These are phyloP conservation scores for Drosophila quasianomalipes DNA, from an alignment of 2,888 invertebrate species.

Conservation along the genomic window DNA sequence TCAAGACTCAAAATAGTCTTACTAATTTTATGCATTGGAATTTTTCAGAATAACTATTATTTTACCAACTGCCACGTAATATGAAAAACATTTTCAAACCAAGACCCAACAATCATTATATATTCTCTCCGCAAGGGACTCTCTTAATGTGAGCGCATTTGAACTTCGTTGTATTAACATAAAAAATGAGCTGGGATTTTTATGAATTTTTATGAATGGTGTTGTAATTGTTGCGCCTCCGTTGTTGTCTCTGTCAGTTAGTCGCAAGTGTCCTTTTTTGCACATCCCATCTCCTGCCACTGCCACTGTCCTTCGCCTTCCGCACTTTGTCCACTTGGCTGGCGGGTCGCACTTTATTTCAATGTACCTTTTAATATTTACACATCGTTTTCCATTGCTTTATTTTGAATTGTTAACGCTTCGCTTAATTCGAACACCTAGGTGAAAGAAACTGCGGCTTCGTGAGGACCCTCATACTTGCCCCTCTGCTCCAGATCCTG, in stretches of 20 bases:
- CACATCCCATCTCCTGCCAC: neutral
- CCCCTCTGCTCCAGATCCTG: neutral
- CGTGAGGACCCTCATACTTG: neutral
- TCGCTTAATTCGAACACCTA: constrained; percentile 54
- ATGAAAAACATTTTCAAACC: neutral
- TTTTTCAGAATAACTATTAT: neutral
- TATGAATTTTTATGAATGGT: constrained; percentile 23
- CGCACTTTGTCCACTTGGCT: neutral
- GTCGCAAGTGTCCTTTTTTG: constrained; percentile 9
- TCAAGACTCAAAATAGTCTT: neutral
- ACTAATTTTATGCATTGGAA: neutral
- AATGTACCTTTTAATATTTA: constrained; percentile 62
- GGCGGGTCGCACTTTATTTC: constrained; percentile 27
- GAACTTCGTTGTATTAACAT: neutral
- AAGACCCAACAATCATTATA: neutral
- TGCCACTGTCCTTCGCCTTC: neutral
- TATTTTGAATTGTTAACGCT: constrained; percentile 65
- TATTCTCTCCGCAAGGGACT: neutral
- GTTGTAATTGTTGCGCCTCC: constrained; percentile 44
- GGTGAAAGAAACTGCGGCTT: neutral
- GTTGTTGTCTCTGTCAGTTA: constrained; percentile 18
- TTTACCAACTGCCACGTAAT: neutral
- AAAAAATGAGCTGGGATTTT: neutral
- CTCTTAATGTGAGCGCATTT: constrained; percentile 7
- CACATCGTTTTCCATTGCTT: constrained; percentile 47